Base-by-base conservation (phyloP, 1,140 invertebrate species). In the Zaprionus taronus region DNA sequence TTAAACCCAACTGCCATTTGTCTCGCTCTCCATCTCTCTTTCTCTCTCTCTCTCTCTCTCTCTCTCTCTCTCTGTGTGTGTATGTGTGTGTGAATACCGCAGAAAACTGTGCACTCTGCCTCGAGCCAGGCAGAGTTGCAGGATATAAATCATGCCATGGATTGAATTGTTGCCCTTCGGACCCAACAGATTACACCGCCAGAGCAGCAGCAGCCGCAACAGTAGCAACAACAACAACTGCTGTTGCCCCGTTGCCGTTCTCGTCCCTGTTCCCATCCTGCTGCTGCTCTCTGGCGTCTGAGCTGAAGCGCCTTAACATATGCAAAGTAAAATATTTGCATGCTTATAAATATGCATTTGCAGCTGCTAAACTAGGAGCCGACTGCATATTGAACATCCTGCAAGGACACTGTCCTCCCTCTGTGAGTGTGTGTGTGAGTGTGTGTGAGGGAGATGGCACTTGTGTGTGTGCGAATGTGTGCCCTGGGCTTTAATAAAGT, bases 251-350 rank as follows among this genome's bases (percentile, higher is more conserved):
- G 24, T 51, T 34, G 17, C 41, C 15, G 0, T 15, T 6, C 41
- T 28, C 17, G 7, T 64, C 36, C 9, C 31, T 28, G 24, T 51
- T 34, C 44, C n/a, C 5, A n/a, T 20, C 14, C 60, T 34, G 51
- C 24, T 26, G 31, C 53, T 17, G 20, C 31, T 34, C 31, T 34
- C 31, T 34, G 36, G 36, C 15, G 75, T 78, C 71, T 78, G 36
- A 68, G 58, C 70, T 72, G 22, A 12, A 22, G 49, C 15, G 71
- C 24, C 72, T 83, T 75, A 89, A 92, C 91, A 92, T 92, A 92
- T 92, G 91, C 91, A 90, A 92, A 92, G 91, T 90, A 77, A 92
- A 91, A 92, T 92, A 92, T 92, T 92, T 92, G 87, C 91, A 92
- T 92, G 80, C 91, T 92, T 92, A 92, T 92, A 92, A 92, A 92